These are phyloP conservation scores for Panthera leo DNA, from an alignment of 2,113 vertebrate genomes.

Conservation along the genomic window DNA sequence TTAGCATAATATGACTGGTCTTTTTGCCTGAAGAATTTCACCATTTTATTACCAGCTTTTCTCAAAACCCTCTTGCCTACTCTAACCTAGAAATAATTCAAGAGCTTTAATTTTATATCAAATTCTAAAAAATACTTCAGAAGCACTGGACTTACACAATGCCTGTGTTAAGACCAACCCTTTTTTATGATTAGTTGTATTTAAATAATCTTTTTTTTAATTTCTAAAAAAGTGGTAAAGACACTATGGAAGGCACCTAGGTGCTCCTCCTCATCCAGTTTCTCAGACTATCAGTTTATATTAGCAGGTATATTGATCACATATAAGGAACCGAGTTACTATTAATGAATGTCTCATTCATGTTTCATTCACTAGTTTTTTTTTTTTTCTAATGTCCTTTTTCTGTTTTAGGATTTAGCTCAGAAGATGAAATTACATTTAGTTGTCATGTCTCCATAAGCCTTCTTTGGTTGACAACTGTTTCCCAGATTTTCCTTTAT, in stretches of 20 bases:
- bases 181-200: background rate
- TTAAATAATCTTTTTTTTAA: background rate
- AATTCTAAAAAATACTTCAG: background rate
- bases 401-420: background rate
- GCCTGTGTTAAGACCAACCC: background rate
- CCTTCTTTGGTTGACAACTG: rapidly evolving
- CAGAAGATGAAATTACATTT: background rate
- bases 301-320: background rate
- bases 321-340: background rate
- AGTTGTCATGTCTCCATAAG: background rate
- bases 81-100: background rate
- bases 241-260: background rate
- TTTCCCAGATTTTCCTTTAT: background rate
- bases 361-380: background rate
- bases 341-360: background rate
- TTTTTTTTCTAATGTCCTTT: background rate
- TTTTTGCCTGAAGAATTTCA: background rate
- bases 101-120: background rate
- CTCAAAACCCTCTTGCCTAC: background rate
- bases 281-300: background rate
- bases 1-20: background rate
- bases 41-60: background rate
- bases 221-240: background rate
- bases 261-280: background rate
- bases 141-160: background rate